Conservation (phyloP, 2,888 invertebrate genomes). For the Trachelus troglodyta region DNA sequence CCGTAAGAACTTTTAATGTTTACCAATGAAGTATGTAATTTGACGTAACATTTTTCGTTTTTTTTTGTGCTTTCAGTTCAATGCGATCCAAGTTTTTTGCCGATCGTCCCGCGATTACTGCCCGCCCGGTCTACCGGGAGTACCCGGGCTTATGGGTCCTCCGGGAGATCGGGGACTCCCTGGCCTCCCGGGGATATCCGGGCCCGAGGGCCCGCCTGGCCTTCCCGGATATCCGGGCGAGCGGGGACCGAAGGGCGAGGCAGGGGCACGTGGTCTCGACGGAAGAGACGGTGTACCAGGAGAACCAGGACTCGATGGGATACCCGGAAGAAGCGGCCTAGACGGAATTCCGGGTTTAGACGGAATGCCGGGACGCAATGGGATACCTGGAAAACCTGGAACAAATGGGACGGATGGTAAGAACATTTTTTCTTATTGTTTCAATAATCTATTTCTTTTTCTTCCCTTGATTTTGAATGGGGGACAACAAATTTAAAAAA, state of each 20-base stretch:
- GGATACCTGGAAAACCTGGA: conserved; percentile 75
- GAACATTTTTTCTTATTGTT: too few species aligned
- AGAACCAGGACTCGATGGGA: conserved; percentile 89
- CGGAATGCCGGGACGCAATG: conserved; percentile 80
- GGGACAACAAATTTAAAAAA: too few species aligned
- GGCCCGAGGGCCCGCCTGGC: conserved; percentile 77
- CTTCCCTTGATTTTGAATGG: too few species aligned
- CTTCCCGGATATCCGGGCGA: conserved; percentile 72
- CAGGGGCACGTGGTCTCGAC: conserved; percentile 80
- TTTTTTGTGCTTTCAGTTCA: conserved; percentile 72
- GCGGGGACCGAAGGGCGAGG: conserved; percentile 74
- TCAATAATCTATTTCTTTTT: too few species aligned
- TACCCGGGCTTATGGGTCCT: conserved; percentile 67
- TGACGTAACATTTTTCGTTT: conserved; percentile 1
- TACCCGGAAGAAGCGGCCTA: conserved; percentile 86
- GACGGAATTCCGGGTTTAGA: conserved; percentile 79
- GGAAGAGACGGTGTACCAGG: conserved; percentile 92
- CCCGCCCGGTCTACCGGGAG: conserved; percentile 75
- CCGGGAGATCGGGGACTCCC: conserved; percentile 74
- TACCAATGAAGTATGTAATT: not conserved
- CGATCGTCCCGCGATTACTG: conserved; percentile 86
- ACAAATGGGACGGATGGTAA: conserved; percentile 78
- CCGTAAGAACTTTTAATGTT: too few species aligned
- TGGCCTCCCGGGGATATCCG: conserved; percentile 77
- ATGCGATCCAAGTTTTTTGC: conserved; percentile 86